These are phyloP conservation scores for Tachyglossus aculeatus DNA, from an alignment of 2,797 vertebrate genomes.

Conservation along the genomic window DNA sequence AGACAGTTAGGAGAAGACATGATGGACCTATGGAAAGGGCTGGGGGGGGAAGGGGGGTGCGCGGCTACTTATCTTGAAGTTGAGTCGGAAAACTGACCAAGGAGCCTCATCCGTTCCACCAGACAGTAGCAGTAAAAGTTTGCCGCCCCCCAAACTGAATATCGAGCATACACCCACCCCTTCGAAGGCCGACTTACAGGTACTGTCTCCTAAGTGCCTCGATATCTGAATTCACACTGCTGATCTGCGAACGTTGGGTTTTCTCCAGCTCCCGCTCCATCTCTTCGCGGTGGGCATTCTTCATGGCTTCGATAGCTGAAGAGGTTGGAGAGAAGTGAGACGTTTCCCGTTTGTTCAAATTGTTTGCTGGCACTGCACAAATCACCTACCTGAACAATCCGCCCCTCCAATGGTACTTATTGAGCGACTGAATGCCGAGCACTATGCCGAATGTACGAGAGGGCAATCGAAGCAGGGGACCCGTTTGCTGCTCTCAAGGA, in stretches of 20 bases:
- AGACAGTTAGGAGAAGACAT: no score
- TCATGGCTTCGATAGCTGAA: constrained; percentile 97
- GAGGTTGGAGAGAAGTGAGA: not conserved
- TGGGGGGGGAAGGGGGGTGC: no score
- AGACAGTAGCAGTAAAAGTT: not conserved
- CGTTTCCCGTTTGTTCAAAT: not conserved
- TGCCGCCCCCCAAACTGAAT: not conserved
- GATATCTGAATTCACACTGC: constrained; percentile 89
- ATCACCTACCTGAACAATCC: not conserved
- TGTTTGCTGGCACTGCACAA: not conserved
- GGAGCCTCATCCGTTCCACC: not conserved
- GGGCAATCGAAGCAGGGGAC: no score
- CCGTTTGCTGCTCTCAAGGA: no score
- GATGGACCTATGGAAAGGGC: no score
- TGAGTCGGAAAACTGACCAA: not conserved
- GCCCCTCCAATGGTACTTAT: no score
- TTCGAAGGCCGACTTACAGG: constrained; percentile 87
- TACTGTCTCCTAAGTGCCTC: constrained; percentile 91
- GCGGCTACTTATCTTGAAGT: not conserved
- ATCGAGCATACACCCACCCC: not conserved
- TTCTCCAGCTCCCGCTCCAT: constrained; percentile 88
- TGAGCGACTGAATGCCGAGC: no score
- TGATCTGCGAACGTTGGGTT: constrained; percentile 91
- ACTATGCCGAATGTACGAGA: no score
- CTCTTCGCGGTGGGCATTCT: constrained; percentile 96